phyloP scores from a whole-genome alignment of 1,140 invertebrate genomes.

The Lysiphlebus fabarum region DNA sequence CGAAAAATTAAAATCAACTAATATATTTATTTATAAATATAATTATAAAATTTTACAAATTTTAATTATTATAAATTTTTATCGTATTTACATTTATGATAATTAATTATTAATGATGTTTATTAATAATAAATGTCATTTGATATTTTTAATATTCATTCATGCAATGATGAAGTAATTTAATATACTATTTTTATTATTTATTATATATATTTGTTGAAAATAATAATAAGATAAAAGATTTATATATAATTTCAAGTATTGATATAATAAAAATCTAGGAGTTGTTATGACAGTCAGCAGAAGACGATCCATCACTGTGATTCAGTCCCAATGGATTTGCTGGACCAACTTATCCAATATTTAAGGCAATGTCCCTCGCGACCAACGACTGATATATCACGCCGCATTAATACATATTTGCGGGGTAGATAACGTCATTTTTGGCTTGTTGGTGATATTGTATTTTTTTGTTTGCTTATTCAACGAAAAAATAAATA shows the following conservation, averaged over 20 bases:
- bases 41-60: slow-evolving; percentile 13
- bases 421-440: slow-evolving; percentile 53
- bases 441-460: not conserved
- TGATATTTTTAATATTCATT: too few relatives aligned
- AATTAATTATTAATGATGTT: too few relatives aligned
- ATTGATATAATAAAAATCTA: slow-evolving; percentile 26
- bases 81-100: not conserved
- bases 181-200: too few relatives aligned
- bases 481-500: too few relatives aligned
- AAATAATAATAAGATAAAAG: not conserved
- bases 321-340: slow-evolving; percentile 50
- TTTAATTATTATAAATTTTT: slow-evolving; percentile 6
- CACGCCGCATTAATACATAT: slow-evolving; percentile 57
- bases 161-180: too few relatives aligned
- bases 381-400: slow-evolving; percentile 52
- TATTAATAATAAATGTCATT: too few relatives aligned
- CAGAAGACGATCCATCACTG: slow-evolving; percentile 50
- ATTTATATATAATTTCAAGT: slow-evolving; percentile 22
- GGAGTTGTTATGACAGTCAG: slow-evolving; percentile 57
- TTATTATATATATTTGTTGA: too few relatives aligned
- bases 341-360: slow-evolving; percentile 53
- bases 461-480: too few relatives aligned
- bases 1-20: slow-evolving; percentile 50
- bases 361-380: slow-evolving; percentile 58
- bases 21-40: slow-evolving; percentile 3